Evolutionary conservation across 1,140 invertebrate species (phyloP), one percentile per base, ranked within the genome.

Genomic region (Calephelis virginiensis): DNA sequence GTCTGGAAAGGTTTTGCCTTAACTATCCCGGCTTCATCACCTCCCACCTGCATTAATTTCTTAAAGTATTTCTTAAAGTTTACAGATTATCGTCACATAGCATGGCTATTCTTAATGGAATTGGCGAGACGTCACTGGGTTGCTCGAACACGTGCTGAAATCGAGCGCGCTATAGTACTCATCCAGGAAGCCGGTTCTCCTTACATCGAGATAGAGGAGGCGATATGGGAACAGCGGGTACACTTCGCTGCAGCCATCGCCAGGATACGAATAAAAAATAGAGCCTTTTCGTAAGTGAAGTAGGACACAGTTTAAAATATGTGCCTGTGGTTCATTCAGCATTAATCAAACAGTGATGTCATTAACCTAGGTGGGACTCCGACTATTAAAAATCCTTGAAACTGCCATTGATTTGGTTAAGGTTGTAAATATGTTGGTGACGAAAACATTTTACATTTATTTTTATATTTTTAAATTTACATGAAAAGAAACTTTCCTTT

Each of bases 231-330:
- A 17, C 87, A 93, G 71, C 93, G 94, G 63, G 93, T 94, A 0
- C 92, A 93, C 62, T 85, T 96, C 8, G 94, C 95, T 0, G 96
- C 95, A 0, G 94, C 95, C 5, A 92, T 96, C 11, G 92, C 94
- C 12, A 93, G 95, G 71, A 92, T 95, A 66, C 89, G 95, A 5
- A 96, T 96, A 6, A 92, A 93, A 64, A 94, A 94, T 68, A 94
- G 93, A 46, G 95, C 95, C 12, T 90, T 94, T n/a, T 85, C 87
- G 85, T 92, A 82, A 76, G 78, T 74, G 56, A 43, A 59, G 48
- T 5, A 4, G 3, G 28, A 28, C 17, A 14, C 14, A 50, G 49
- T 28, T 28, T 28, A 28, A 28, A 50, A 50, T 43, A 5, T 43
- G 1, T 43, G 40, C 5, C 40, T 5, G 7, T 43, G 8, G 40